Conservation (phyloP, 37 sponge, comb jelly and placozoan species). For the Hormiphora californensis region DNA sequence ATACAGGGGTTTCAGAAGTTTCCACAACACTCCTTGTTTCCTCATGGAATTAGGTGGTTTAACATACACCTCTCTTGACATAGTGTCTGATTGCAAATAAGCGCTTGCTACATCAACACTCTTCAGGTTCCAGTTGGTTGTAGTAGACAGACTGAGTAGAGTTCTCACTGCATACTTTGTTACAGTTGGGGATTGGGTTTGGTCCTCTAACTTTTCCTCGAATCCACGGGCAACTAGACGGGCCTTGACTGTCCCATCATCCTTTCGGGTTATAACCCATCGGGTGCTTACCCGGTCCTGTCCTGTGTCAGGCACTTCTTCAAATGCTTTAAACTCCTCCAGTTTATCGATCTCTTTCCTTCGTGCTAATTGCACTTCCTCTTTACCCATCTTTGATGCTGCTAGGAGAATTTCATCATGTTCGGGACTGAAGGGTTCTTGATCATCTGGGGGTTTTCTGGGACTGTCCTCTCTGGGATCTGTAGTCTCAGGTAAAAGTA, state of each 20-base stretch:
- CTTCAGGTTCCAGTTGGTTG: background rate
- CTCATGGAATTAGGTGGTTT: conserved; percentile 27
- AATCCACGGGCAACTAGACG: conserved; percentile 12
- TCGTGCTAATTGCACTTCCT: no score
- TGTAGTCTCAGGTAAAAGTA: no score
- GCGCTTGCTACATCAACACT: background rate
- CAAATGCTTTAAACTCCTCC: background rate
- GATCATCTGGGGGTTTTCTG: no score
- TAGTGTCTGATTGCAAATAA: background rate
- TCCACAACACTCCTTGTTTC: conserved; percentile 4
- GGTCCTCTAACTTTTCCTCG: background rate
- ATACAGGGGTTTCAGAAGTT: conserved; percentile 7
- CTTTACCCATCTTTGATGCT: no score
- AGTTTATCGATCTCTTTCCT: no score
- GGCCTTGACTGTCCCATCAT: background rate
- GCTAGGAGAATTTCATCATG: no score
- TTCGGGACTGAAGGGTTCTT: no score
- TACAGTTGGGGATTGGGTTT: background rate
- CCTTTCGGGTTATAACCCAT: conserved; percentile 14
- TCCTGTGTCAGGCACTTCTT: background rate
- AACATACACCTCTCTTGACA: background rate
- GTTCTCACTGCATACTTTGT: background rate
- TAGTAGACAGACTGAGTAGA: background rate
- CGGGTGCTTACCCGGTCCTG: background rate
- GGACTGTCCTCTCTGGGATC: no score